phyloP scores from a whole-genome alignment of 2,113 vertebrate genomes.

The Podiceps cristatus region DNA sequence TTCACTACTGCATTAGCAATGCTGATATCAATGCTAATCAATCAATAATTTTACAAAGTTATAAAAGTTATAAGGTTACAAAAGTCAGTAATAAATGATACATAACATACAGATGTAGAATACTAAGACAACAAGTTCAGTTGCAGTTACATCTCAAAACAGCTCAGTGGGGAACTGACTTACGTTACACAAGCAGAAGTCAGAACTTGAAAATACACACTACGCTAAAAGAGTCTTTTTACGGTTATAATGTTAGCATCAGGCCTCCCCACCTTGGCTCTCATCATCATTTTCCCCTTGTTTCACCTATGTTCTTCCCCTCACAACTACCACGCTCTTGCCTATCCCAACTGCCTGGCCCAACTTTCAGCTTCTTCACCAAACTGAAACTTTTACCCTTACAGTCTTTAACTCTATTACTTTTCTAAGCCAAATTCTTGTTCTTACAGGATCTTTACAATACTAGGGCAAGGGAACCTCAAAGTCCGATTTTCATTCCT shows the following conservation, averaged over 20 bases:
- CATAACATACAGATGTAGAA: rapidly evolving
- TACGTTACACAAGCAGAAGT: not conserved
- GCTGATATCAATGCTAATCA: not conserved
- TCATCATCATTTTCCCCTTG: not conserved
- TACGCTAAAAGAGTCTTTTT: not conserved
- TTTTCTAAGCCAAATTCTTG: not conserved
- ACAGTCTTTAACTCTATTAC: not conserved
- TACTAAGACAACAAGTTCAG: not conserved
- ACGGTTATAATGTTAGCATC: not conserved
- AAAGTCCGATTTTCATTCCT: not conserved
- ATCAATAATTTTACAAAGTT: not conserved
- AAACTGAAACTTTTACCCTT: not conserved
- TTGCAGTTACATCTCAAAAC: not conserved
- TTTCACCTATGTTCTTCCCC: not conserved
- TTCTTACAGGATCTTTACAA: not conserved
- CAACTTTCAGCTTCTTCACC: not conserved
- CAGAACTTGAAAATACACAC: not conserved
- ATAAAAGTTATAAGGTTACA: not conserved
- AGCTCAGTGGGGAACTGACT: not conserved
- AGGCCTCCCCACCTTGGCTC: not conserved
- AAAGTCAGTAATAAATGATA: not conserved
- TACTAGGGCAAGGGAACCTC: not conserved
- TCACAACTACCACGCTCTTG: rapidly evolving
- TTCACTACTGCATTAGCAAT: not conserved
- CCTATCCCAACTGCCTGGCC: not conserved